A percentile compares a stretch with the other conserved stretches of the same genome.
Conservation (phyloP, 2,797 vertebrate genomes). For the Nannoperca australis region DNA sequence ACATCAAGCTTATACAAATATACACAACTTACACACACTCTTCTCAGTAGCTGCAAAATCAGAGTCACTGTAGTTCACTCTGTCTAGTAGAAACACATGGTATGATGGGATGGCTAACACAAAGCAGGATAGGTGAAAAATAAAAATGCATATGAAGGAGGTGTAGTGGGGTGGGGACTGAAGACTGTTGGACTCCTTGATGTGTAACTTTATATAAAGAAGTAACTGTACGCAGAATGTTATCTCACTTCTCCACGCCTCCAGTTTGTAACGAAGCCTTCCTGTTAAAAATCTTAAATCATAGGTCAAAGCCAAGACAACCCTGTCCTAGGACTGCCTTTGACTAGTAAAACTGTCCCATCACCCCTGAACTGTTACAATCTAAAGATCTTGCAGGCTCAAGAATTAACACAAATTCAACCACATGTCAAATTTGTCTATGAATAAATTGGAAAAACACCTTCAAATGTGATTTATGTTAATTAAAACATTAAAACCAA, state of each 20-base stretch:
- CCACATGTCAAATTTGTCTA: neutral
- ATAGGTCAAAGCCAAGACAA: neutral
- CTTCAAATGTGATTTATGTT: neutral
- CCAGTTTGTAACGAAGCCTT: neutral
- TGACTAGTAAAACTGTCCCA: neutral
- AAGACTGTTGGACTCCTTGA: neutral
- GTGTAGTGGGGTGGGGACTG: too few species aligned
- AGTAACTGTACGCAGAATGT: neutral
- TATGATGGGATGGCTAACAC: constrained; percentile 21
- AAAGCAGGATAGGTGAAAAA: neutral
- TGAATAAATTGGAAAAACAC: neutral
- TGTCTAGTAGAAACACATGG: constrained; percentile 6
- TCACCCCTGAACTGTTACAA: neutral
- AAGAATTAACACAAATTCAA: neutral
- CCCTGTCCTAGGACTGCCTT: neutral
- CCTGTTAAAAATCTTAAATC: neutral
- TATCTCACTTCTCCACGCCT: neutral
- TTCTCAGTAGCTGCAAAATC: neutral
- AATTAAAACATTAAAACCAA: neutral
- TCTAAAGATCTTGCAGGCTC: neutral
- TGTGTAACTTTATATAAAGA: neutral
- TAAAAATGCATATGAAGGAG: neutral
- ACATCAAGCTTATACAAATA: constrained; percentile 14
- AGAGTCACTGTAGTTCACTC: neutral
- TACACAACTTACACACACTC: neutral